These are phyloP conservation scores for Cervus canadensis DNA, from an alignment of 2,113 vertebrate genomes.

Conservation along the genomic window DNA sequence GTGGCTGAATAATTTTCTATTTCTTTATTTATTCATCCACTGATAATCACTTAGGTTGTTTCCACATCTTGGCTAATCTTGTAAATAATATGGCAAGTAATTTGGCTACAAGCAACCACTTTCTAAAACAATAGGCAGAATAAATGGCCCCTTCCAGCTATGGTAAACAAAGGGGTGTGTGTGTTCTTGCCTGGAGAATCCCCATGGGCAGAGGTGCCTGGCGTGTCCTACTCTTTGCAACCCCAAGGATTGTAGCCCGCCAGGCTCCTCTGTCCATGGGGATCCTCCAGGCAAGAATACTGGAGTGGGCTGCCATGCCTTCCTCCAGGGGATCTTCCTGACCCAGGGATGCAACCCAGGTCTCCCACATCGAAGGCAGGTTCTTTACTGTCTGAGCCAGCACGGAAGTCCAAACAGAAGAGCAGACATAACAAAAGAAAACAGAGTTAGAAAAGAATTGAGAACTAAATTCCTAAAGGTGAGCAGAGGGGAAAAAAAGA, in stretches of 20 bases:
- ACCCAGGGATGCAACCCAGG: not conserved
- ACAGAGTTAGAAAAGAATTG: not conserved
- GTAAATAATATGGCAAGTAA: not conserved
- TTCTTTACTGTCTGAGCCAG: not conserved
- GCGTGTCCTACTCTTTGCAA: not conserved
- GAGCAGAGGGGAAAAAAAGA: not conserved
- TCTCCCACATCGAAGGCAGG: not conserved
- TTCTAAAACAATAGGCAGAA: not conserved
- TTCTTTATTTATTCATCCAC: not conserved
- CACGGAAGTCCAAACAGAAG: not conserved
- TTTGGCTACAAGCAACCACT: not conserved
- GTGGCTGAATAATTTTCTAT: not conserved
- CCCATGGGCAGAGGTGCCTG: not conserved
- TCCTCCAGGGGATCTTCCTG: not conserved
- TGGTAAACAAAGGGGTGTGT: not conserved
- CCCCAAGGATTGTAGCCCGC: not conserved
- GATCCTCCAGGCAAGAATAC: not conserved
- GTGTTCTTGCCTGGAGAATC: not conserved
- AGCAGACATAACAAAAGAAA: not conserved
- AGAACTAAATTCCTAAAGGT: not conserved
- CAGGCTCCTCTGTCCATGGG: not conserved
- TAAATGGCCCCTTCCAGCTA: not conserved
- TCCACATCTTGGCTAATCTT: not conserved
- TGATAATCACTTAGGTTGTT: not conserved
- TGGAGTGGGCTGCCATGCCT: not conserved